Evolutionary conservation across 2,888 invertebrate species (phyloP).

Genomic region (Lymantria monacha): DNA sequence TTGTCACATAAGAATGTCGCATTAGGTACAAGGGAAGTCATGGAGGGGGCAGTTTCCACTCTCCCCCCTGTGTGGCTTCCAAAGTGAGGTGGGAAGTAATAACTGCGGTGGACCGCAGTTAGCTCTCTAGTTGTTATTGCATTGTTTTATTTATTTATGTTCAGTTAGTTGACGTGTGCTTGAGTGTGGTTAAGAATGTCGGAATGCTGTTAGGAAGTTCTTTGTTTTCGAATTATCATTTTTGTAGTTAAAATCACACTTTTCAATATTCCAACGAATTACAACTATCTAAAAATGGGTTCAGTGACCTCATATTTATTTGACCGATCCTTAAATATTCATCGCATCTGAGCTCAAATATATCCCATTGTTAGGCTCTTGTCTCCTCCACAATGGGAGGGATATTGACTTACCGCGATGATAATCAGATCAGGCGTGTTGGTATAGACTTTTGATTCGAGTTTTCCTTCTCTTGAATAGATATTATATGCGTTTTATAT

Average conservation of each 20-base stretch:
- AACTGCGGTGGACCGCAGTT: conserved; percentile 73
- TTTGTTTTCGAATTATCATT: not conserved
- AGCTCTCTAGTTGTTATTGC: conserved; percentile 70
- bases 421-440: too few relatives aligned
- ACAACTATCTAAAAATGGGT: too few relatives aligned
- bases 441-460: too few relatives aligned
- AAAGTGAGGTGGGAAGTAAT: conserved; percentile 48
- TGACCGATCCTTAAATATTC: too few relatives aligned
- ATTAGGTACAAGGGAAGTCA: conserved; percentile 50
- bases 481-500: too few relatives aligned
- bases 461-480: too few relatives aligned
- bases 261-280: too few relatives aligned
- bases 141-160: conserved; percentile 77
- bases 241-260: not conserved
- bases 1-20: conserved; percentile 80
- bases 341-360: too few relatives aligned
- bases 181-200: conserved; percentile 20
- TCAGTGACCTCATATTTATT: too few relatives aligned
- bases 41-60: conserved; percentile 20
- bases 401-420: too few relatives aligned
- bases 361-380: too few relatives aligned
- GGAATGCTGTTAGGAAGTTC: not conserved
- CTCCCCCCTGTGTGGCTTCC: conserved; percentile 6
- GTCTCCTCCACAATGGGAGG: too few relatives aligned
- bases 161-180: conserved; percentile 57